Evolutionary conservation across 1,140 invertebrate genomes (phyloP), one percentile per base, ranked within the genome.

Genomic region (Cotesia vestalis): DNA sequence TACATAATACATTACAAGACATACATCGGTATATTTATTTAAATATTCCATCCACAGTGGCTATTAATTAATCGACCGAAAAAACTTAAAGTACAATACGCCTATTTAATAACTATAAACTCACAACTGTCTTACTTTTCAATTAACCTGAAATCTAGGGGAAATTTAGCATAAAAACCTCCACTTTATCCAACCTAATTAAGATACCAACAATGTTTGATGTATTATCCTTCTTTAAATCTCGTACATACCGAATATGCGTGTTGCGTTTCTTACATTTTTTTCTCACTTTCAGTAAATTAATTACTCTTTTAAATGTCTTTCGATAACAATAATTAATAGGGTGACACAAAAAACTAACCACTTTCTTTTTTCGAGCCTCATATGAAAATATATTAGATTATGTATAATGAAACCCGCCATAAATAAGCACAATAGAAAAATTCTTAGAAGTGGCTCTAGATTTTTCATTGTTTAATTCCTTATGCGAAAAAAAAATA

Each of bases 161-260:
- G 69, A 75, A 75, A 63, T 61, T 66, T 73, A 53, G 67, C 72
- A 51, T 60, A 36, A 20, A 59, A 73, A 72, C 62, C 62, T 72
- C 63, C 51, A 27, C 3, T 27, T 27, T 27, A 27, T 27, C 34
- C 60, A 63, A 63, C 70, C 75, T 78, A 80, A 83, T 83, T 80
- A 77, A 82, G 81, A 82, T 79, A 76, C 68, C 74, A 78, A 78
- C 78, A 78, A 80, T 75, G 76, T 77, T 46, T 46, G 11, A 46
- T 46, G 1, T 11, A 46, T 46, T 11, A 46, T 9, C 40, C 6
- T 46, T 46, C 40, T 46, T 27, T 27, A 74, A 64, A 66, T 74
- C 63, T 40, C 75, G 66, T 69, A 61, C 73, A 71, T 73, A 66
- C 20, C 38, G 40, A 51, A 52, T 14, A 34, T 72, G 36, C 20